These are phyloP conservation scores for Drosophila cardini DNA, from an alignment of 1,140 invertebrate genomes.

Conservation along the genomic window DNA sequence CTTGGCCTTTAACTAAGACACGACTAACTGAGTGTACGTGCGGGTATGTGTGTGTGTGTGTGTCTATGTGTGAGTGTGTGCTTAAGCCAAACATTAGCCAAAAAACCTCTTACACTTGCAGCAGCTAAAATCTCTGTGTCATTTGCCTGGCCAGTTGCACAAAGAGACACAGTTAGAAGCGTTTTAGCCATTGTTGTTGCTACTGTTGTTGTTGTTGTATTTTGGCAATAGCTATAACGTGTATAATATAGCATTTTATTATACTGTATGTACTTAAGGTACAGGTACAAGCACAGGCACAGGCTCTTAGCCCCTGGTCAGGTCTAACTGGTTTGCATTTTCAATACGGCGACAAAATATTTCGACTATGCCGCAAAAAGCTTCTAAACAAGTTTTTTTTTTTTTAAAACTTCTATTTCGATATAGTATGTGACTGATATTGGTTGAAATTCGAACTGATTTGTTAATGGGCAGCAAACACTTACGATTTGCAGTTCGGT, in stretches of 20 bases:
- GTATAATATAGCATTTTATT: constrained; percentile 67
- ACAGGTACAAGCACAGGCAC: constrained; percentile 26
- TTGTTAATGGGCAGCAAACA: constrained; percentile 59
- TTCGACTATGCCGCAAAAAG: constrained; percentile 57
- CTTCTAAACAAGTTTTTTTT: constrained; percentile 77
- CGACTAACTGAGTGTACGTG: background rate
- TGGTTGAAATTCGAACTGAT: constrained; percentile 62
- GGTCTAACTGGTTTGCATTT: constrained; percentile 77
- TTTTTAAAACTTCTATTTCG: constrained; percentile 12
- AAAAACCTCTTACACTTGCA: constrained; percentile 60
- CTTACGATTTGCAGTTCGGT: constrained; percentile 95
- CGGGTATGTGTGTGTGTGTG: background rate
- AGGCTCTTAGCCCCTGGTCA: constrained; percentile 39
- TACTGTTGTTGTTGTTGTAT: constrained; percentile 13
- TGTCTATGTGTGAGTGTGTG: constrained; percentile 26
- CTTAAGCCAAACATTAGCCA: constrained; percentile 41
- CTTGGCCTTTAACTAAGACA: constrained; percentile 45
- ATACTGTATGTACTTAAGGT: constrained; percentile 24
- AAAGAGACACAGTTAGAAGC: constrained; percentile 69
- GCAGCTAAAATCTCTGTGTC: constrained; percentile 52
- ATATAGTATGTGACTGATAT: constrained; percentile 1
- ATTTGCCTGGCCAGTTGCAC: constrained; percentile 68
- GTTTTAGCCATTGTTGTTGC: constrained; percentile 45
- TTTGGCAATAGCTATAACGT: constrained; percentile 59
- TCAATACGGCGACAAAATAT: constrained; percentile 54